Percentiles rank a stretch among this genome's conserved stretches.
phyloP scores from a whole-genome alignment of 2,888 invertebrate species.

The Myathropa florea region DNA sequence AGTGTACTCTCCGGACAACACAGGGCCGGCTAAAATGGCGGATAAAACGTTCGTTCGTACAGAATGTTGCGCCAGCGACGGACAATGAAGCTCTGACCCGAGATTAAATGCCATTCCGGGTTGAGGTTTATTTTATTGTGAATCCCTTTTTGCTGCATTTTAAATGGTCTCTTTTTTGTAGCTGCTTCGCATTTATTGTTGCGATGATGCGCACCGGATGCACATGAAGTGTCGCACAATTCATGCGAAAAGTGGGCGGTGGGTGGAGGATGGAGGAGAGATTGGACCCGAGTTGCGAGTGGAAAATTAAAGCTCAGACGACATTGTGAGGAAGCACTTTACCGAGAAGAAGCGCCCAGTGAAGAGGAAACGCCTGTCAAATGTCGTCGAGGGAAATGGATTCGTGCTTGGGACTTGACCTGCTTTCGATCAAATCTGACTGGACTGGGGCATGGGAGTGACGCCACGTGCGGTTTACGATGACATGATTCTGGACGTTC shows the following conservation, averaged over 20 bases:
- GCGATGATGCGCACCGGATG: conserved; percentile 34
- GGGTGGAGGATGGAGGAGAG: neutral
- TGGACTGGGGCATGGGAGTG: too few species aligned
- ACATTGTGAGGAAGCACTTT: neutral
- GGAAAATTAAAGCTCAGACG: too few species aligned
- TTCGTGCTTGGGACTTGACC: neutral
- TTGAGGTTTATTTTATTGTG: conserved; percentile 33
- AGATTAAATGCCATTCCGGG: conserved; percentile 56
- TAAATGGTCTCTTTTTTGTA: neutral
- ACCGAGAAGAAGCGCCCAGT: neutral
- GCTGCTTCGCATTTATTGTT: conserved; percentile 17
- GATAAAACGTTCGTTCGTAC: conserved; percentile 36
- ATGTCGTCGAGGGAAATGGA: neutral
- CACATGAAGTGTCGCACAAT: neutral
- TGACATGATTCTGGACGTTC: too few species aligned
- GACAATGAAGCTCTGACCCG: conserved; percentile 12
- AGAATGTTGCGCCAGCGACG: neutral
- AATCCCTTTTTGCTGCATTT: neutral
- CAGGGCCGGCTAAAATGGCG: conserved; percentile 39
- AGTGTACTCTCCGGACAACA: conserved; percentile 16
- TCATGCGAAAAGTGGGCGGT: neutral
- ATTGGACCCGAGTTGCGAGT: neutral
- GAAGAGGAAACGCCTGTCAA: neutral
- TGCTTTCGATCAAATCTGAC: too few species aligned
- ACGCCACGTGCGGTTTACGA: too few species aligned